A percentile compares a stretch with the other conserved stretches of the same genome.
Evolutionary conservation across 2,113 vertebrate species (phyloP).

Genomic region (Peromyscus maniculatus): DNA sequence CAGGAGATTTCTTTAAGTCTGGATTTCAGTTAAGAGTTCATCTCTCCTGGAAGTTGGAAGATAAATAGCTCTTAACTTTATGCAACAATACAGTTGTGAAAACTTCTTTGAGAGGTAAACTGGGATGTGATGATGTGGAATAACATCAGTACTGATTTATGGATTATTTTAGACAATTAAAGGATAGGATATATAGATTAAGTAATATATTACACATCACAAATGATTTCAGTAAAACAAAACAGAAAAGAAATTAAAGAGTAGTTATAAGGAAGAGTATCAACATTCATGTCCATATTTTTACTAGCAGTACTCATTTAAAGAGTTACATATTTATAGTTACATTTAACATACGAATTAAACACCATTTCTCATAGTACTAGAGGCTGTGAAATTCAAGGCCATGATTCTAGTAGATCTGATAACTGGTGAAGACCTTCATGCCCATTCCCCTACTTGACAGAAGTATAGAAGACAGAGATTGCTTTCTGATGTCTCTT

Average conservation of each 20-base stretch:
- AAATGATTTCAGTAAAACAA: background rate
- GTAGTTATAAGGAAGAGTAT: background rate
- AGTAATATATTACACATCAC: background rate
- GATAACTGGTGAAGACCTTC: background rate
- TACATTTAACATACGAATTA: background rate
- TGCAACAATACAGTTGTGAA: background rate
- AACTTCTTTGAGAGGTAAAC: background rate
- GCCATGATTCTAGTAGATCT: no score
- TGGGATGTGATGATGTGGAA: background rate
- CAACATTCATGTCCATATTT: background rate
- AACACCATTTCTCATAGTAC: background rate
- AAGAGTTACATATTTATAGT: background rate
- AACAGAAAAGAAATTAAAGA: background rate
- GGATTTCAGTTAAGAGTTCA: background rate
- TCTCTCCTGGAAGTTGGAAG: background rate
- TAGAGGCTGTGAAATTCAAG: background rate
- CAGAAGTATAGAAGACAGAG: background rate
- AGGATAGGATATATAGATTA: background rate
- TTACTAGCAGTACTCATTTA: background rate
- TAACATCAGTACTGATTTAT: background rate
- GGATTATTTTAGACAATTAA: background rate
- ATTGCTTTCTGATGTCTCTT: background rate
- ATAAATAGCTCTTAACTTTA: background rate
- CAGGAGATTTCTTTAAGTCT: background rate
- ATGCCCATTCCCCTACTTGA: background rate